Percentiles rank a stretch among this genome's conserved stretches.
Evolutionary conservation across 1,140 invertebrate species (phyloP).

Genomic region (Drosophila persimilis): DNA sequence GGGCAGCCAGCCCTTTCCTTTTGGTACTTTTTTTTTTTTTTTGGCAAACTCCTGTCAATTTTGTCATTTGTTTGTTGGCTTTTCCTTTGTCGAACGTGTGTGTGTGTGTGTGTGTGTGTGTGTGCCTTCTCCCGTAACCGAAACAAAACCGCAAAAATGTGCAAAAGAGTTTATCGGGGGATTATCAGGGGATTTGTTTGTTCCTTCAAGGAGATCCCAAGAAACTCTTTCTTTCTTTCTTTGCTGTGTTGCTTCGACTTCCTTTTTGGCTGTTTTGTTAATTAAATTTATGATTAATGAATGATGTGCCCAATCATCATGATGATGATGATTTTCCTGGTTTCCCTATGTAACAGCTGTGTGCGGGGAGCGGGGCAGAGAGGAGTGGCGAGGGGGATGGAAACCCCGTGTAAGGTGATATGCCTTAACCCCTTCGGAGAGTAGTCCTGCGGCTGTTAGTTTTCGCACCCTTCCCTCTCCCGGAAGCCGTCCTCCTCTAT

Average conservation of each 20-base stretch:
- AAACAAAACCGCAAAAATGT: slow-evolving; percentile 64
- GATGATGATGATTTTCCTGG: slow-evolving; percentile 47
- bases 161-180: slow-evolving; percentile 33
- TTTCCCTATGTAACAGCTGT: slow-evolving; percentile 61
- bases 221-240: slow-evolving; percentile 57
- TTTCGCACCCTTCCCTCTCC: slow-evolving; percentile 22
- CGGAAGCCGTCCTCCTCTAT: neutral
- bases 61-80: slow-evolving; percentile 6
- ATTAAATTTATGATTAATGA: slow-evolving; percentile 82
- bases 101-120: too few relatives aligned
- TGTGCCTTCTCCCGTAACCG: neutral
- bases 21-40: slow-evolving; percentile 1
- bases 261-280: slow-evolving; percentile 61
- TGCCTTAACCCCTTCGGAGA: slow-evolving; percentile 43
- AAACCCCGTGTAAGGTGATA: slow-evolving; percentile 59
- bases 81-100: neutral
- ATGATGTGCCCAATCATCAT: slow-evolving; percentile 35
- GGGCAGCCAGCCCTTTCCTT: neutral
- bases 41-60: slow-evolving; percentile 20
- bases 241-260: slow-evolving; percentile 39
- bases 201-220: slow-evolving; percentile 15
- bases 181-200: slow-evolving; percentile 8
- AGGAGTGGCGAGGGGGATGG: neutral
- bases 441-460: slow-evolving; percentile 17
- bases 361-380: neutral